Base-by-base conservation (phyloP, 2,113 vertebrate genomes). In the Periophthalmodon schlosseri region DNA sequence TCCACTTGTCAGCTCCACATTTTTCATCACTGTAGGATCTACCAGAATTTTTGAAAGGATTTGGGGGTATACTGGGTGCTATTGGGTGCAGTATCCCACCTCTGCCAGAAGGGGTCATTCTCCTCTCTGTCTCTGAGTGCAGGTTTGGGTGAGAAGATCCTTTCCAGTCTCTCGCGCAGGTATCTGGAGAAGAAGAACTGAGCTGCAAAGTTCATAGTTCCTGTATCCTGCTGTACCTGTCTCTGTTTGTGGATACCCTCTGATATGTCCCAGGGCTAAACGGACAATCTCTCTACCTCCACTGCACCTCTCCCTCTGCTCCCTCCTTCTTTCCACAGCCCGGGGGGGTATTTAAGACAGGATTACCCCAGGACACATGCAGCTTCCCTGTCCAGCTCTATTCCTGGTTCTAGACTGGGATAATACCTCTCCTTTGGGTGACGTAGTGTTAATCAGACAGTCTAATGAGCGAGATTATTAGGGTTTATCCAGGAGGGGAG, bases 101-200 rank as follows among this genome's bases (percentile, higher is more conserved):
- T 97, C 93, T 95, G 94, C 96, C 96, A 97, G 93, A 97, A 97
- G 85, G 96, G 96, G 87, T 97, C 96, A 68, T 94, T 93, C 57
- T 97, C 96, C 87, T 96, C 95, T 68, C 69, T 65, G 63, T 92
- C 94, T 88, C 82, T 91, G 49, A 93, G 79, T 67, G 82, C 80
- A 76, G 47, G 88, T 71, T 83, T 88, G 69, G 91, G 92, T 36
- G 84, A 88, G 77, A 80, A 89, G 78, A 89, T 73, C 49, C 85
- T 78, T 60, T 92, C 86, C 69, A 90, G 81, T 64, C 92, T 92
- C 81, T 94, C 95, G 68, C 87, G 94, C 88, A 93, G 76, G 80
- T 92, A 94, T 71, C 90, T 95, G 1, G 93, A 94, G 88, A 94
- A 96, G 88, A 96, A 92, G 66, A 96, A 91, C 86, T 97, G 95